Evolutionary conservation across 2,888 invertebrate genomes (phyloP).

Genomic region (Macroteleia sp.): DNA sequence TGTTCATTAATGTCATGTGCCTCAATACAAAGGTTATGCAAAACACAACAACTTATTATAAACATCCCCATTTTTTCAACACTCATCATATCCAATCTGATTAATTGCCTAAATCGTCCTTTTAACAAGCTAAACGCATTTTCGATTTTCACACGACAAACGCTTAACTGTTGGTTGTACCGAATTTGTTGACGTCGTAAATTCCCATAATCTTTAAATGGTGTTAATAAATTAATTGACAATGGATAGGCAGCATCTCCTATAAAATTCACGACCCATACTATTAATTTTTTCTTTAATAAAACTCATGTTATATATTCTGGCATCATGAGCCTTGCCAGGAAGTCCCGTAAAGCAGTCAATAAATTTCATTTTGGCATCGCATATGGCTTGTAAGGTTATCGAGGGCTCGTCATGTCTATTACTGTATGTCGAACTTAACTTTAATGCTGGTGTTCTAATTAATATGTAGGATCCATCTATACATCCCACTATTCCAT

Average conservation of each 20-base stretch:
- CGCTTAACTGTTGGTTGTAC: not conserved
- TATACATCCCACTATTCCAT: not conserved
- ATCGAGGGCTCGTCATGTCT: slow-evolving; percentile 4
- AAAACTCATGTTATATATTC: not conserved
- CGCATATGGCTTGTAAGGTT: slow-evolving; percentile 4
- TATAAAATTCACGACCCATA: slow-evolving; percentile 3
- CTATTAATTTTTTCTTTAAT: not conserved
- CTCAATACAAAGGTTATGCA: slow-evolving; percentile 1
- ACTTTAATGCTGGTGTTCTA: not conserved
- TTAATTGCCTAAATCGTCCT: slow-evolving; percentile 1
- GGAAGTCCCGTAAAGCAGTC: not conserved
- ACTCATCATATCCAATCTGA: not conserved
- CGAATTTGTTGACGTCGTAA: not conserved
- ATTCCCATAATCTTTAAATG: not conserved
- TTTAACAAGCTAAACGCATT: not conserved
- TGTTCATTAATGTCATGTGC: not conserved
- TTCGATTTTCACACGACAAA: not conserved
- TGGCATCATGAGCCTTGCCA: not conserved
- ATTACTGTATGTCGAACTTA: not conserved
- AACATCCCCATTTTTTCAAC: not conserved
- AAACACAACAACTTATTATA: not conserved
- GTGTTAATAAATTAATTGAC: not conserved
- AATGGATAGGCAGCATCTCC: slow-evolving; percentile 9
- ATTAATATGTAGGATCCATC: slow-evolving; percentile 5
- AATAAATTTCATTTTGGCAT: slow-evolving; percentile 1